phyloP scores from a whole-genome alignment of 1,140 invertebrate genomes.

The Potamilus streckersoni region DNA sequence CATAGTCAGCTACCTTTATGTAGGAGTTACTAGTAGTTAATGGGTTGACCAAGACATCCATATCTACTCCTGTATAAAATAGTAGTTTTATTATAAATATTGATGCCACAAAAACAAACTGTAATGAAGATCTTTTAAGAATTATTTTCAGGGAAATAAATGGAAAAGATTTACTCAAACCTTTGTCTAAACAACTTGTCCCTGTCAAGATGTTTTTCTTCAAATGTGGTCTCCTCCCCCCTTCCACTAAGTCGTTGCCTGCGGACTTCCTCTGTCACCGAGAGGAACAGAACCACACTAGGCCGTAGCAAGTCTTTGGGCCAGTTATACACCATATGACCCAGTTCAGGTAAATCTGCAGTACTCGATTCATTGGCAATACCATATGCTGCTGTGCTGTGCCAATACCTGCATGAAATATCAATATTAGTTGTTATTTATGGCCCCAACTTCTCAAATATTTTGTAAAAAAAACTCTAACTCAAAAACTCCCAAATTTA shows the following conservation, averaged over 20 bases:
- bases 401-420: conserved; percentile 44
- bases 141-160: neutral
- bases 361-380: conserved; percentile 52
- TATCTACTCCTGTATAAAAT: too few relatives aligned
- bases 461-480: too few relatives aligned
- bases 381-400: conserved; percentile 58
- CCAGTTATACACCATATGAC: conserved; percentile 48
- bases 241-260: conserved; percentile 36
- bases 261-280: conserved; percentile 48
- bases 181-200: conserved; percentile 49
- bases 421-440: neutral
- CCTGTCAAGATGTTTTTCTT: conserved; percentile 44
- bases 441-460: too few relatives aligned
- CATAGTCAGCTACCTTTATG: too few relatives aligned
- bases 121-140: too few relatives aligned
- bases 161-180: conserved; percentile 20
- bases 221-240: conserved; percentile 36
- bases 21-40: too few relatives aligned
- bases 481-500: too few relatives aligned
- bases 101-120: too few relatives aligned
- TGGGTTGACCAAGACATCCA: too few relatives aligned
- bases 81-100: too few relatives aligned
- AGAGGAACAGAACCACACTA: conserved; percentile 46
- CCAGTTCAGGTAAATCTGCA: conserved; percentile 34
- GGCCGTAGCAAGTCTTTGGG: conserved; percentile 47